Percentiles rank a stretch among this genome's conserved stretches.
Evolutionary conservation across 92 coral and sea anemone species (phyloP).

Genomic region (Epizoanthus scotinus): DNA sequence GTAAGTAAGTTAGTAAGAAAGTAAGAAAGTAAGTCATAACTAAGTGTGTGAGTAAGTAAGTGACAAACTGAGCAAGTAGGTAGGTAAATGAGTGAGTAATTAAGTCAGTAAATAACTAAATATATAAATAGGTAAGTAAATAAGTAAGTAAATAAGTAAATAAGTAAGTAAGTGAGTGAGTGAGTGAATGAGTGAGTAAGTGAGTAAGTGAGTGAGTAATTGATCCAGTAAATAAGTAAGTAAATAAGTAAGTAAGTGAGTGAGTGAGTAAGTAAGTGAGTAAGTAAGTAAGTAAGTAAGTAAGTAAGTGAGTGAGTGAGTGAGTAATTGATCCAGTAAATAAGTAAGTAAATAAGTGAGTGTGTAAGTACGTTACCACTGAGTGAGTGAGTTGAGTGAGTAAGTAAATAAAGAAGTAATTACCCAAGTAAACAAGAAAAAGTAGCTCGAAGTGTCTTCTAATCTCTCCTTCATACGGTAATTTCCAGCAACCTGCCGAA

Average conservation of each 20-base stretch:
- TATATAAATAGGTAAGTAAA: constrained; percentile 2
- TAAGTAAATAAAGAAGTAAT: too few relatives aligned
- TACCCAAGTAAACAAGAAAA: background rate
- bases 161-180: too few relatives aligned
- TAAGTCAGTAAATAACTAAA: background rate
- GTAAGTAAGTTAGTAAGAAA: background rate
- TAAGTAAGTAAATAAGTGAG: background rate
- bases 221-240: background rate
- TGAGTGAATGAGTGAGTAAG: too few relatives aligned
- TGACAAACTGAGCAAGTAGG: background rate
- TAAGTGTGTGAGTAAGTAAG: background rate
- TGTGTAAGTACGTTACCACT: too few relatives aligned
- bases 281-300: background rate
- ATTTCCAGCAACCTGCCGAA: constrained; percentile 62
- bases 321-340: too few relatives aligned
- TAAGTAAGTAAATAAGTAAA: too few relatives aligned
- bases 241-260: background rate
- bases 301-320: too few relatives aligned
- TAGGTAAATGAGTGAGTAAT: too few relatives aligned
- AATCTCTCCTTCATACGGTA: background rate
- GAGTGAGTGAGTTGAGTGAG: background rate
- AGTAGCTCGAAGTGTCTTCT: background rate
- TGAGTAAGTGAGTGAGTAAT: background rate
- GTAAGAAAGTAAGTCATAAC: background rate
- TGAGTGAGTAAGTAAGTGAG: background rate